These are phyloP conservation scores for Rhopalosiphum maidis DNA, from an alignment of 1,140 invertebrate genomes.

Conservation along the genomic window DNA sequence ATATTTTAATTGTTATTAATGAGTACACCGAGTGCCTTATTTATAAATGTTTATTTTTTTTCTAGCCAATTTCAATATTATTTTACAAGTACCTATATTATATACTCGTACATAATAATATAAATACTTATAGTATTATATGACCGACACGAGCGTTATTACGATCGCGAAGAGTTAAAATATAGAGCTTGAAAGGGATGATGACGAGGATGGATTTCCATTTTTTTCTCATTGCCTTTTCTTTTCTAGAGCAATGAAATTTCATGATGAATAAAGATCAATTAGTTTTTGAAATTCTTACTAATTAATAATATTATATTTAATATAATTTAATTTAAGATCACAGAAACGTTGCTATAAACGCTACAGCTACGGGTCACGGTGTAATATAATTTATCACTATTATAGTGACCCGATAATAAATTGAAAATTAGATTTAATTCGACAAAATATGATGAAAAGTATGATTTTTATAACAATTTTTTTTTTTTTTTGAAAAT, in stretches of 20 bases:
- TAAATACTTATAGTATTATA: too few relatives aligned
- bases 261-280: not conserved
- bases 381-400: not conserved
- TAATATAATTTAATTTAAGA: not conserved
- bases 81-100: too few relatives aligned
- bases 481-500: not conserved
- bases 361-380: not conserved
- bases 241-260: not conserved
- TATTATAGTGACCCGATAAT: not conserved
- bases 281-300: not conserved
- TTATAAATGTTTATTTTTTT: too few relatives aligned
- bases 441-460: not conserved
- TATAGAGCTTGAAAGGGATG: not conserved
- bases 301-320: slow-evolving; percentile 2
- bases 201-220: not conserved
- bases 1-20: too few relatives aligned
- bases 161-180: not conserved
- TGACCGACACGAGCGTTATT: too few relatives aligned
- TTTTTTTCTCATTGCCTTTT: not conserved
- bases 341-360: not conserved
- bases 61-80: too few relatives aligned
- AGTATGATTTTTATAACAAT: not conserved
- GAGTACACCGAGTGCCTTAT: too few relatives aligned
- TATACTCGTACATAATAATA: too few relatives aligned
- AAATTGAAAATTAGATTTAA: not conserved